Percentiles rank a stretch among this genome's conserved stretches.
Evolutionary conservation across 2,113 vertebrate species (phyloP).

Genomic region (Lophius piscatorius): DNA sequence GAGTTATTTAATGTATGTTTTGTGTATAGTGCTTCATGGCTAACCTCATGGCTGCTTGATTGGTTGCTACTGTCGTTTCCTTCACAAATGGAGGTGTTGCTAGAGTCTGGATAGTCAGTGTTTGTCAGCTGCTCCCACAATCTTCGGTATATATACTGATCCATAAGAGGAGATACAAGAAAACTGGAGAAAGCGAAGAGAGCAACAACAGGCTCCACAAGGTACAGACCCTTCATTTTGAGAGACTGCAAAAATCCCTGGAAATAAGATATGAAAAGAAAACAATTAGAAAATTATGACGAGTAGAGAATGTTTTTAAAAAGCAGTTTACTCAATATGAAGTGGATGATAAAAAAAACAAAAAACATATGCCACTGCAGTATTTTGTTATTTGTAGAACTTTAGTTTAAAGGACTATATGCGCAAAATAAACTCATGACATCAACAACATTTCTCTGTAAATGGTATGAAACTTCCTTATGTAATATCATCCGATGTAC

Average conservation of each 20-base stretch:
- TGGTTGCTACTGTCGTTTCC: constrained; percentile 59
- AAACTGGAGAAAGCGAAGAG: constrained; percentile 83
- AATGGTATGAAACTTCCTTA: no score
- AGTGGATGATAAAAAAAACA: no score
- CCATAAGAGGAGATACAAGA: constrained; percentile 78
- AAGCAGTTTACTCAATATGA: no score
- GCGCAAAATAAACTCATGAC: no score
- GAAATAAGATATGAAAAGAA: constrained; percentile 4
- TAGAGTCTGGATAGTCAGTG: constrained; percentile 72
- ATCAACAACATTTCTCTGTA: no score
- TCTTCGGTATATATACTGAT: constrained; percentile 90
- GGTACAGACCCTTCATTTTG: constrained; percentile 82
- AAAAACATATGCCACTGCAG: no score
- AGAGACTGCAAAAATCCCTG: background rate
- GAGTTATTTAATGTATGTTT: no score
- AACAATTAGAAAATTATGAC: background rate
- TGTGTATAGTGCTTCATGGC: constrained; percentile 4
- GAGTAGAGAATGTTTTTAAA: background rate
- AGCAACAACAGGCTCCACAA: constrained; percentile 89
- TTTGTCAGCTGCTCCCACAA: constrained; percentile 88
- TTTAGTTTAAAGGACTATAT: no score
- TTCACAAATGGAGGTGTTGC: constrained; percentile 79
- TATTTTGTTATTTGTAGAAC: no score
- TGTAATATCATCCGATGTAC: no score
- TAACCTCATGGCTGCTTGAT: constrained; percentile 60